These are phyloP conservation scores for Grantiella picta DNA, from an alignment of 2,113 vertebrate genomes.

Conservation along the genomic window DNA sequence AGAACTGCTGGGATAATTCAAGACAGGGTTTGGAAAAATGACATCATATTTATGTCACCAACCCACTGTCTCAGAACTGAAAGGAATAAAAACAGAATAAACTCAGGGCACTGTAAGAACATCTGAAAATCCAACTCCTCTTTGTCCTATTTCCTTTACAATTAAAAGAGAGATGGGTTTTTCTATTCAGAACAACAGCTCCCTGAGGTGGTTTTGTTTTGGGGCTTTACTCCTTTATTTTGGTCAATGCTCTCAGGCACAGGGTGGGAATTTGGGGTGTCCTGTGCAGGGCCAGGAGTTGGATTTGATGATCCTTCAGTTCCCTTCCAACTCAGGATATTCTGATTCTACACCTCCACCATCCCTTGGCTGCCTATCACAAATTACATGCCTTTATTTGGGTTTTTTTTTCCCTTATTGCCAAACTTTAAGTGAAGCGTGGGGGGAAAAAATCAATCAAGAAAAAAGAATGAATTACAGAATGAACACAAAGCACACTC, in stretches of 20 bases:
- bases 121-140: neutral
- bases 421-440: neutral
- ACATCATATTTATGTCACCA: neutral
- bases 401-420: neutral
- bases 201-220: neutral
- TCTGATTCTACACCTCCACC: neutral
- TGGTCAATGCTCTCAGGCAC: neutral
- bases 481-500: constrained; percentile 17
- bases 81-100: neutral
- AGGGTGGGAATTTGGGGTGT: neutral
- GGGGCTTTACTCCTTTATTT: neutral
- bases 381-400: neutral
- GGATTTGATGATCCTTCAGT: neutral
- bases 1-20: neutral
- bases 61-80: neutral
- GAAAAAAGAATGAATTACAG: neutral
- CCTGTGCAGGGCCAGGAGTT: neutral
- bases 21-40: neutral
- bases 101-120: neutral
- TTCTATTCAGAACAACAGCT: neutral
- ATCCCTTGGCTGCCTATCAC: fast-evolving
- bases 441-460: no score
- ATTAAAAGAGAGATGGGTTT: neutral
- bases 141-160: neutral
- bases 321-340: neutral